Base-by-base conservation (phyloP, 2,113 vertebrate genomes). In the Lagenorhynchus albirostris region DNA sequence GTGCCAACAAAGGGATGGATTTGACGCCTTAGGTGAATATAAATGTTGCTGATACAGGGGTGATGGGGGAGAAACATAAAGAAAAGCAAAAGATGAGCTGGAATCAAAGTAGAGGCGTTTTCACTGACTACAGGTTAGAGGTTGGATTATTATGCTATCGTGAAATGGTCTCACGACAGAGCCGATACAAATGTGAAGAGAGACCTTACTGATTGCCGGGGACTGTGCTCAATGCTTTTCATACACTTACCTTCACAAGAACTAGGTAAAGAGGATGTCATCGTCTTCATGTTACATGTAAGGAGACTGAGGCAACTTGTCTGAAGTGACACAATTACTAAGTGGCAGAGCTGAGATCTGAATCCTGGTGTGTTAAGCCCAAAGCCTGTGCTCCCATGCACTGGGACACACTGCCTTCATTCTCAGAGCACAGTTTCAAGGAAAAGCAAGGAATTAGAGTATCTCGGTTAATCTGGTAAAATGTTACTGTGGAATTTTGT, bases 361-460 rank as follows among this genome's bases (percentile, higher is more conserved):
- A 74, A 68, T 18, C 36, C 18, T 15, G 60, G 29, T 38, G 50
- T 26, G 1, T 26, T 21, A 41, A 83, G 18, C 23, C 36, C 41
- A 17, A 18, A 63, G 29, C 23, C 26, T 20, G 3, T 12, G 15
- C 11, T 55, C 31, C 31, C 10, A 0, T 10, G 4, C 0, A 1
- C 13, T 38, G 20, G 47, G 58, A 65, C 2, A 5, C 5, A 26
- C 1, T 6, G 6, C 80, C 76, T 71, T 74, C 36, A 15, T 41
- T 73, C 62, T 83, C 38, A n/a, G 55, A 58, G 41, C 1, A 21
- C 8, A 17, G 21, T 62, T 73, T 67, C 25, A 26, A 85, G 58
- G 70, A 53, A 74, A 18, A 67, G 29, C 8, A 53, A 50, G 29
- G 2, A 70, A 50, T 14, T 13, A 44, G 29, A 76, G 1, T 31